Base-by-base conservation (phyloP, 2,888 invertebrate species). In the Mythimna pallens region DNA sequence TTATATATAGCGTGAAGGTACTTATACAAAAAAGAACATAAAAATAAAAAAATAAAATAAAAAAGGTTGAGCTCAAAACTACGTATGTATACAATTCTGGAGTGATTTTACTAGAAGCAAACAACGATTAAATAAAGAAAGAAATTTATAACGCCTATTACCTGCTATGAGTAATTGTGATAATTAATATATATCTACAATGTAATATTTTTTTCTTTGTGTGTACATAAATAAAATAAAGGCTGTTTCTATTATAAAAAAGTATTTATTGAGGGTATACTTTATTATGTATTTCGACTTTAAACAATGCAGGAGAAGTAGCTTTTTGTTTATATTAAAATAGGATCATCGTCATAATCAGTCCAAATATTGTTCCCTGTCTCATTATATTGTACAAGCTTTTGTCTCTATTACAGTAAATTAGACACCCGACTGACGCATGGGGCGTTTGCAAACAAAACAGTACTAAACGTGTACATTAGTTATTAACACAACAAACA, bases 391-490 rank as follows among this genome's bases (percentile, higher is more conserved):
- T 43, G 72, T 70, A 59, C 30, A 52, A 64, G 76, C 78, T 59
- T 71, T 78, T 76, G 76, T 76, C 36, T 54, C 71, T 76, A 78
- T 54, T 64, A 30, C 63, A 40, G 40, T 78, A 20, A 47, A 78
- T 78, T 55, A 76, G 76, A 78, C 76, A 55, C 40, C 30, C 71
- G 72, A 76, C 30, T 70, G 76, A 64, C 78, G 59, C 72, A 64
- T 30, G 52, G 30, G 8, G 63, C 63, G 52, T 47, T 71, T 36
- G 63, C 40, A 71, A 55, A 76, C 54, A 78, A 61, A 76, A 76
- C 72, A 50, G 30, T 20, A 36, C 25, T n/a, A 52, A 25, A 17
- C 36, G 30, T 14, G 40, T 61, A 76, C 54, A 76, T 76, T 67
- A 76, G 67, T 54, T 30, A 67, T 47, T 76, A 67, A 47, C 25